Percentiles rank a stretch among this genome's conserved stretches.
phyloP scores from a whole-genome alignment of 2,113 vertebrate genomes.

The Grallaria varia region DNA sequence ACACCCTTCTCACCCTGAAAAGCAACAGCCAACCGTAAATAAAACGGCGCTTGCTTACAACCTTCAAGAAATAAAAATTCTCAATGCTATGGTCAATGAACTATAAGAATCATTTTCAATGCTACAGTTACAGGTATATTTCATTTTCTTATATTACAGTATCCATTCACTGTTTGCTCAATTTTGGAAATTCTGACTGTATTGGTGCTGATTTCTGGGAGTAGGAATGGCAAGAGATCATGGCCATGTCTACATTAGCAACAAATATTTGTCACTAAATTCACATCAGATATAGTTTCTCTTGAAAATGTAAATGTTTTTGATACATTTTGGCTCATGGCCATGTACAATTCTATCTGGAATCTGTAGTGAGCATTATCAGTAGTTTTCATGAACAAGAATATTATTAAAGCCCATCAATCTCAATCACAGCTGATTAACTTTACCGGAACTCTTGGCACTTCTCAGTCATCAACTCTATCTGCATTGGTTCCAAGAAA shows the following conservation, averaged over 20 bases:
- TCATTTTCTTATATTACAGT: not conserved
- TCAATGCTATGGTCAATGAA: not conserved
- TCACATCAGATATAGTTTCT: not conserved
- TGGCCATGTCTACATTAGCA: not conserved
- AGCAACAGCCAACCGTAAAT: not conserved
- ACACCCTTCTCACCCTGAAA: not conserved
- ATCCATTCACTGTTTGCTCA: not conserved
- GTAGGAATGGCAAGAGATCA: not conserved
- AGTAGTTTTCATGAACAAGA: not conserved
- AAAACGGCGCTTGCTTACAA: not conserved
- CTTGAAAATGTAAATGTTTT: not conserved
- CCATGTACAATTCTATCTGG: not conserved
- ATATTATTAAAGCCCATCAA: conserved; percentile 36
- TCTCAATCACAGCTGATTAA: not conserved
- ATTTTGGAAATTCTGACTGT: not conserved
- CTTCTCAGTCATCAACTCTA: not conserved
- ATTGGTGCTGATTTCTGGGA: not conserved
- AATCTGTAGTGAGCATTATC: not conserved
- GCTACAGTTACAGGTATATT: not conserved
- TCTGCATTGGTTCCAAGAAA: not conserved
- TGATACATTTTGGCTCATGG: not conserved
- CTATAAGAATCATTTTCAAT: not conserved
- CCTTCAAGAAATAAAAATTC: not conserved
- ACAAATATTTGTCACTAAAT: not conserved
- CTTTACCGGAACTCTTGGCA: not conserved